Evolutionary conservation across 2,888 invertebrate species (phyloP), one percentile per base, ranked within the genome.

Genomic region (Drosophila longiperda): DNA sequence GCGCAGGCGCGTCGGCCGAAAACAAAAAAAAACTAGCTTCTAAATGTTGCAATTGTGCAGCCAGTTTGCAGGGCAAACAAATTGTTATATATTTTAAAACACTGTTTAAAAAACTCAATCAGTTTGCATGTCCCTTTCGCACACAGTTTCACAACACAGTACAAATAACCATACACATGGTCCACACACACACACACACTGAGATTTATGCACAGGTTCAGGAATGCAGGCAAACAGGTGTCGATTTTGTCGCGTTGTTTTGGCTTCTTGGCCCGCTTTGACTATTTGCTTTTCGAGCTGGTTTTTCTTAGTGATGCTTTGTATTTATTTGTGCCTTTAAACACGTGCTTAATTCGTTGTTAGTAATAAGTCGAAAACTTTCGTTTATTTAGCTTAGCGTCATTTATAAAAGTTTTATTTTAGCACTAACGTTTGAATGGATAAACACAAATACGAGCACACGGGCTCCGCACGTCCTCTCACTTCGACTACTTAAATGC

Each of bases 181-280:
- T 15, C 15, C n/a, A n/a, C n/a, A 45, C 6, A 38, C 7, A 77
- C 55, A 57, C 52, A 34, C 29, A 60, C 62, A 63, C 33, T 38
- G 20, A 53, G 68, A 66, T 66, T 67, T 64, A 42, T 62, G 65
- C 80, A 75, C 75, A 83, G 69, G 68, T 74, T 67, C 71, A 74
- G 78, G 75, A 86, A 86, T 86, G 80, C 73, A 78, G 72, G 75
- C 66, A 70, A 83, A 88, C 83, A 88, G 85, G 85, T 85, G 85
- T 73, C 65, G 74, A 62, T 45, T 23, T 23, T 64, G 83, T 75
- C 54, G 60, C 72, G 68, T 68, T 82, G 75, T 68, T 69, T 72
- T 77, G 71, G 74, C 84, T 77, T 66, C 72, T 62, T 59, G 68
- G 70, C 48, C 70, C 58, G 70, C 20, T 77, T 78, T 63, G 60